Evolutionary conservation across 2,113 vertebrate species (phyloP).

Genomic region (Alosa alosa): DNA sequence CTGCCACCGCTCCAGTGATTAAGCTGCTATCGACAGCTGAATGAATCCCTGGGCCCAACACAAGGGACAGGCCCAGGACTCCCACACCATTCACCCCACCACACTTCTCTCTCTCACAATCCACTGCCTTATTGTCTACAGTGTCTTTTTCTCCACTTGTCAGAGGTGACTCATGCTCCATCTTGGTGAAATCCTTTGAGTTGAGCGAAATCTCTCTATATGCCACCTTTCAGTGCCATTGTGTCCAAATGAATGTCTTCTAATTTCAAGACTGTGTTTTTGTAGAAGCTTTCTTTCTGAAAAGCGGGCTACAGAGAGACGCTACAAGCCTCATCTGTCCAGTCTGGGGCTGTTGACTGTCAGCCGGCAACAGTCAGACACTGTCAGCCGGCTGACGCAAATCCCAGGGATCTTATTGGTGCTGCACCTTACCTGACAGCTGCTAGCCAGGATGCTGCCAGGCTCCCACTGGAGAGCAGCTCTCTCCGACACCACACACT

Average conservation of each 20-base stretch:
- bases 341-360: constrained; percentile 35
- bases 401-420: constrained; percentile 42
- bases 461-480: constrained; percentile 26
- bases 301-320: constrained; percentile 34
- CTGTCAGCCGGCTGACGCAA: constrained; percentile 46
- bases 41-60: constrained; percentile 50
- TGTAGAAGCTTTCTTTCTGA: constrained; percentile 4
- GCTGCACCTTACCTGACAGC: constrained; percentile 48
- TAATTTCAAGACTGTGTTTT: neutral
- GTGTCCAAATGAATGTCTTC: neutral
- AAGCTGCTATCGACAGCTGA: constrained; percentile 54
- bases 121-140: neutral
- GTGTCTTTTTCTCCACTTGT: neutral
- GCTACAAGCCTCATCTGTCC: constrained; percentile 36
- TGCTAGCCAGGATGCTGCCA: constrained; percentile 36
- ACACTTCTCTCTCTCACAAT: constrained; percentile 33
- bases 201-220: neutral
- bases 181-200: neutral
- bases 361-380: constrained; percentile 43
- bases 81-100: constrained; percentile 24
- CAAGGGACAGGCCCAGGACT: constrained; percentile 20
- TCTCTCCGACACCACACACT: constrained; percentile 2
- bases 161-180: neutral
- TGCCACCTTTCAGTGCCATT: neutral
- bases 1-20: constrained; percentile 50